Evolutionary conservation across 2,113 vertebrate species (phyloP), one percentile per base, ranked within the genome.

Genomic region (Engraulis encrasicolus): DNA sequence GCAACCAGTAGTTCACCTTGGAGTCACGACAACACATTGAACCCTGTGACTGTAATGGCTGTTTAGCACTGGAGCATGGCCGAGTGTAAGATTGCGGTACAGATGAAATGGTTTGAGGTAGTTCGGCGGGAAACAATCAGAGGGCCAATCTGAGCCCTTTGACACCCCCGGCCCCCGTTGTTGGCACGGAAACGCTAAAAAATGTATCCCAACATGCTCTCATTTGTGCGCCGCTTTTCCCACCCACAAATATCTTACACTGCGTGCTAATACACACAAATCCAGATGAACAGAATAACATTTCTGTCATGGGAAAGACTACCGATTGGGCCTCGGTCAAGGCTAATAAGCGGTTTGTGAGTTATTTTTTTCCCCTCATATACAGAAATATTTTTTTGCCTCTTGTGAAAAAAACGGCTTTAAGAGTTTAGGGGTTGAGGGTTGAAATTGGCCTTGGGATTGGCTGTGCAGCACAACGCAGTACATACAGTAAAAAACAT

Each of bases 391-490:
- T 86, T 88, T 34, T 88, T 34, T 84, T 85, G 78, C 78, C 81
- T 61, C 83, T 74, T 84, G 82, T 90, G 84, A n/a, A 85, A 84
- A 84, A 85, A 1, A n/a, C 50, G 34, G 23, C 61, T 86, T 87
- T 85, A 86, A 86, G 82, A 86, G 86, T 86, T 87, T 85, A 86
- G 84, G 82, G 84, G 86, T 86, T 84, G 82, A 61, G 82, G 83
- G 84, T 84, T 84, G 84, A 85, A 88, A 81, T 15, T 12, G 50
- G 58, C 20, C 80, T 78, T 38, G 82, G 78, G 82, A 19, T 34
- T 82, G 52, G 71, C 82, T 27, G 52, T 80, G 61, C 58, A 45
- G 40, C 40, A 45, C 40, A 45, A 81, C 48, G 12, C 4, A 40
- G 78, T 84, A n/a, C n/a, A n/a, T n/a, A n/a, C n/a, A n/a, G n/a